Percentiles rank a stretch among this genome's conserved stretches.
These are phyloP conservation scores for Orchestes rusci DNA, from an alignment of 2,888 invertebrate species.

Conservation along the genomic window DNA sequence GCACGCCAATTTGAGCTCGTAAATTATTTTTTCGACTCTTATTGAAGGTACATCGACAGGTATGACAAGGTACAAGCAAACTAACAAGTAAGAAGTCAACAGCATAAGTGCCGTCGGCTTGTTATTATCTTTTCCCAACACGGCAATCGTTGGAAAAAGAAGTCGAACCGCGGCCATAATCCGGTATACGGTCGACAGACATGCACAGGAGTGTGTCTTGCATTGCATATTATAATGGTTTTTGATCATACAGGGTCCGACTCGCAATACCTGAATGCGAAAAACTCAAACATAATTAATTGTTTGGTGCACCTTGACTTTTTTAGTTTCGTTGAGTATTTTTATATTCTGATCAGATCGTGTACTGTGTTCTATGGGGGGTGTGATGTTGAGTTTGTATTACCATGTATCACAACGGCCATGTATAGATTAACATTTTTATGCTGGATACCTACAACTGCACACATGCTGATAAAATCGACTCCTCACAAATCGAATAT, in stretches of 20 bases:
- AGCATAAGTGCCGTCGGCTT: slow-evolving; percentile 26
- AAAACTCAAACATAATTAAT: slow-evolving; percentile 19
- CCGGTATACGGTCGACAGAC: slow-evolving; percentile 23
- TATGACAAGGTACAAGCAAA: slow-evolving; percentile 27
- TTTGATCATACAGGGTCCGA: slow-evolving; percentile 20
- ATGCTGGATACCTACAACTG: no score
- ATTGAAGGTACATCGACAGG: slow-evolving; percentile 23
- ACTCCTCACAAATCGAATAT: no score
- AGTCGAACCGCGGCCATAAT: slow-evolving; percentile 18
- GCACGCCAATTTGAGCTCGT: slow-evolving; percentile 10
- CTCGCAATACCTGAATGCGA: slow-evolving; percentile 16
- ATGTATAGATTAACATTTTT: no score
- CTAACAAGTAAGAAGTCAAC: slow-evolving; percentile 27
- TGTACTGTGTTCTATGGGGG: no score
- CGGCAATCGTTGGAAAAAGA: slow-evolving; percentile 28
- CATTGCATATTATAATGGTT: slow-evolving; percentile 23
- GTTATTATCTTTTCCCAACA: slow-evolving; percentile 34
- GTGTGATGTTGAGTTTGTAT: no score
- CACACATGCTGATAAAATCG: no score
- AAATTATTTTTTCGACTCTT: slow-evolving; percentile 25
- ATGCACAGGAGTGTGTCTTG: slow-evolving; percentile 21
- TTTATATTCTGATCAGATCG: slow-evolving; percentile 7
- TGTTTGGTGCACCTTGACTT: slow-evolving; percentile 9
- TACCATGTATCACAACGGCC: no score
- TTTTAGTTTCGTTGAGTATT: slow-evolving; percentile 4